These are phyloP conservation scores for Melangyna quadrimaculata DNA, from an alignment of 2,888 invertebrate species.

Conservation along the genomic window DNA sequence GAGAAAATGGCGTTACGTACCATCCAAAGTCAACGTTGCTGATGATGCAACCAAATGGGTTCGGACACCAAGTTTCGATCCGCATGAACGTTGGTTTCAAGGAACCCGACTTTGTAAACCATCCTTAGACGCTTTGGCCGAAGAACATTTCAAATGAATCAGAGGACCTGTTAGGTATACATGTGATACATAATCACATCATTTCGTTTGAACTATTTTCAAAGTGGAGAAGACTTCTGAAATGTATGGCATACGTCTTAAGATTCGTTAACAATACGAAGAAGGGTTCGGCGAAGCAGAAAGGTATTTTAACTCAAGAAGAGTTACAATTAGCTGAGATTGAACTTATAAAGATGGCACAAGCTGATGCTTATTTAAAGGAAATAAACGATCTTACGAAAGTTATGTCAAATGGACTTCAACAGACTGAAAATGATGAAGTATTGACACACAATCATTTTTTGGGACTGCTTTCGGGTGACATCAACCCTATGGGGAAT, in stretches of 20 bases:
- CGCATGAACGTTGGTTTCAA: neutral
- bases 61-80: neutral
- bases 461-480: no score
- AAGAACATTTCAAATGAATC: neutral
- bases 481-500: neutral
- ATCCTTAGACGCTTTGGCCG: neutral
- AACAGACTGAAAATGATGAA: slow-evolving; percentile 32
- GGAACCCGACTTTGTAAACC: neutral
- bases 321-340: no score
- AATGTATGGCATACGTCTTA: slow-evolving; percentile 1
- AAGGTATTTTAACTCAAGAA: no score
- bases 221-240: neutral
- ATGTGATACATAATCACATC: neutral
- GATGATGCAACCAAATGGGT: slow-evolving; percentile 23
- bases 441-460: slow-evolving; percentile 73
- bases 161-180: no score
- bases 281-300: no score
- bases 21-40: slow-evolving; percentile 25
- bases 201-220: neutral
- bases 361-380: neutral
- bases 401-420: no score
- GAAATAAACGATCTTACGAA: neutral
- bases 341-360: neutral
- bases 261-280: no score
- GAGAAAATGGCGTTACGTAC: no score